Percentiles rank a stretch among this genome's conserved stretches.
Evolutionary conservation across 2,888 invertebrate species (phyloP).

Genomic region (Sesia bembeciformis): DNA sequence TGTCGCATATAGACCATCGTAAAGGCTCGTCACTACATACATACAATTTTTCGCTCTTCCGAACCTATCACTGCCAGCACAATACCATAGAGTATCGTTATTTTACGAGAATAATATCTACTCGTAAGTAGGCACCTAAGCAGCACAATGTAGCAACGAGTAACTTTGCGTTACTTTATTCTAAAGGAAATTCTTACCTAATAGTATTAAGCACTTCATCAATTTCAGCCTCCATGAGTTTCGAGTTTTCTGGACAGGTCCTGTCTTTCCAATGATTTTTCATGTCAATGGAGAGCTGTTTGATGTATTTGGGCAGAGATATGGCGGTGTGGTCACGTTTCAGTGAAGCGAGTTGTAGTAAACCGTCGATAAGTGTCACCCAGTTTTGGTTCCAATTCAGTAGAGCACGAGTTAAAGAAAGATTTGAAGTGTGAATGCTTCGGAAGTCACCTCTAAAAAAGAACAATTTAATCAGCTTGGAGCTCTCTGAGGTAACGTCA

Average conservation of each 20-base stretch:
- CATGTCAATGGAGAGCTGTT: slow-evolving; percentile 7
- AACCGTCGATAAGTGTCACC: slow-evolving; percentile 86
- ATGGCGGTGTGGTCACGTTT: slow-evolving; percentile 74
- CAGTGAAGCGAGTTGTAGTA: slow-evolving; percentile 85
- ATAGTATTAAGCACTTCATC: slow-evolving; percentile 15
- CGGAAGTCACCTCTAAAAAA: slow-evolving; percentile 30
- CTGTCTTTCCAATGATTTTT: slow-evolving; percentile 9
- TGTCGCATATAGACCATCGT: too few relatives aligned
- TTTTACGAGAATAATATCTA: too few relatives aligned
- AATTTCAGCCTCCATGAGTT: slow-evolving; percentile 9
- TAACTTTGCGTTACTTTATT: too few relatives aligned
- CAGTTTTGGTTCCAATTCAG: slow-evolving; percentile 82
- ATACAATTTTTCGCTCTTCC: too few relatives aligned
- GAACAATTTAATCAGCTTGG: neutral
- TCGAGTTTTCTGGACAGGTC: slow-evolving; percentile 6
- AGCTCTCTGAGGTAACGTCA: too few relatives aligned
- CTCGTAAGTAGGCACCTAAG: too few relatives aligned
- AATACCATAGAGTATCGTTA: too few relatives aligned
- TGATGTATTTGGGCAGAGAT: slow-evolving; percentile 71
- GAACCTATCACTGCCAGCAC: too few relatives aligned
- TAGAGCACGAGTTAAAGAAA: slow-evolving; percentile 31
- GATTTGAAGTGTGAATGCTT: slow-evolving; percentile 25
- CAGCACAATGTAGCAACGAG: too few relatives aligned
- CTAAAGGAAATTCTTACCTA: slow-evolving; percentile 16
- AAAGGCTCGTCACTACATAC: too few relatives aligned